phyloP scores from a whole-genome alignment of 2,797 vertebrate genomes.

The Pristis pectinata region DNA sequence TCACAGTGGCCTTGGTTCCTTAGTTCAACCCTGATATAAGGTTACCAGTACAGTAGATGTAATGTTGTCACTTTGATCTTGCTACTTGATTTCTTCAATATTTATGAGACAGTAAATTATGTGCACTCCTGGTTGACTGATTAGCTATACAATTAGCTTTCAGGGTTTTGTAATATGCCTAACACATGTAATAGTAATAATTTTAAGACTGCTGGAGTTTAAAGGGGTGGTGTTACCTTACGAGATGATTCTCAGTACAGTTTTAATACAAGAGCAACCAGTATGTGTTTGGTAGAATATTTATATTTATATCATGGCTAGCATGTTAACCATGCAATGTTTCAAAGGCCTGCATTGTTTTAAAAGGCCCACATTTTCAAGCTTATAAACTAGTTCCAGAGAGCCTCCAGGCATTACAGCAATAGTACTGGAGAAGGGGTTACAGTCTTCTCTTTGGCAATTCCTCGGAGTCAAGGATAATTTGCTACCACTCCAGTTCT shows the following conservation, averaged over 20 bases:
- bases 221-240: not conserved
- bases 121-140: not conserved
- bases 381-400: no score
- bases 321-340: no score
- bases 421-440: no score
- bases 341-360: no score
- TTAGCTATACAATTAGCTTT: not conserved
- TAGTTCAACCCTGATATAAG: not conserved
- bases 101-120: conserved; percentile 14
- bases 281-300: no score
- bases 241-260: not conserved
- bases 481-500: no score
- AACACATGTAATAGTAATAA: not conserved
- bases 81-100: not conserved
- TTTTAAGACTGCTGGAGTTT: not conserved
- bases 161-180: not conserved
- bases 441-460: no score
- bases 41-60: not conserved
- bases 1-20: not conserved
- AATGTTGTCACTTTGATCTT: not conserved
- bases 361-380: no score
- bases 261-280: no score
- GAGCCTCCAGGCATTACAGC: no score
- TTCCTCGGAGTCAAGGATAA: no score
- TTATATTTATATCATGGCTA: no score